Evolutionary conservation across 1,140 invertebrate species (phyloP).

Genomic region (Cydia fagiglandana): DNA sequence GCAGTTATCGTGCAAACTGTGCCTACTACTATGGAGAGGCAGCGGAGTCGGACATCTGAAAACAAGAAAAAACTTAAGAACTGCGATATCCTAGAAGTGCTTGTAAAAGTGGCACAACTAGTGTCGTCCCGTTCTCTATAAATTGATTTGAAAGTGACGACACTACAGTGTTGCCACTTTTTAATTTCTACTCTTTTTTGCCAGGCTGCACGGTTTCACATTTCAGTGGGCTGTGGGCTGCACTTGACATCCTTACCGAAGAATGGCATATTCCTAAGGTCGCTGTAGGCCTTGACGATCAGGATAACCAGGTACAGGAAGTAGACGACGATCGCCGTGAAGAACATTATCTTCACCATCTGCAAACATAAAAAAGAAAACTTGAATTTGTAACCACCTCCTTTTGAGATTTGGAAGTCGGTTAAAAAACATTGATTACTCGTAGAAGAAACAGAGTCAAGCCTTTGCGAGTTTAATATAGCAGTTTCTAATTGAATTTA

Average conservation of each 20-base stretch:
- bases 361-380: slow-evolving; percentile 82
- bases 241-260: slow-evolving; percentile 86
- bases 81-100: no score
- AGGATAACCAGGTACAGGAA: slow-evolving; percentile 91
- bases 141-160: no score
- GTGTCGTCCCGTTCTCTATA: no score
- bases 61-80: slow-evolving; percentile 37
- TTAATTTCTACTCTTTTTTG: no score
- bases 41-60: slow-evolving; percentile 94
- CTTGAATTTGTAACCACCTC: no score
- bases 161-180: no score
- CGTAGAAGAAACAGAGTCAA: not conserved
- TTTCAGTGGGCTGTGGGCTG: no score
- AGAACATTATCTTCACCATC: slow-evolving; percentile 94
- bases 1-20: slow-evolving; percentile 90
- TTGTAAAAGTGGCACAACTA: no score
- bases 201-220: no score
- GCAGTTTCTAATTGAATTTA: no score
- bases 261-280: slow-evolving; percentile 97
- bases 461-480: no score
- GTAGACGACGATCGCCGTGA: slow-evolving; percentile 90
- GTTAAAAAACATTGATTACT: not conserved
- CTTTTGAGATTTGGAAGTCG: no score
- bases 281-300: slow-evolving; percentile 94
- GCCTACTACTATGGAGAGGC: slow-evolving; percentile 91